Base-by-base conservation (phyloP, 30 jellyfish, hydroid and myxozoan species). In the Nemopilema nomurai region DNA sequence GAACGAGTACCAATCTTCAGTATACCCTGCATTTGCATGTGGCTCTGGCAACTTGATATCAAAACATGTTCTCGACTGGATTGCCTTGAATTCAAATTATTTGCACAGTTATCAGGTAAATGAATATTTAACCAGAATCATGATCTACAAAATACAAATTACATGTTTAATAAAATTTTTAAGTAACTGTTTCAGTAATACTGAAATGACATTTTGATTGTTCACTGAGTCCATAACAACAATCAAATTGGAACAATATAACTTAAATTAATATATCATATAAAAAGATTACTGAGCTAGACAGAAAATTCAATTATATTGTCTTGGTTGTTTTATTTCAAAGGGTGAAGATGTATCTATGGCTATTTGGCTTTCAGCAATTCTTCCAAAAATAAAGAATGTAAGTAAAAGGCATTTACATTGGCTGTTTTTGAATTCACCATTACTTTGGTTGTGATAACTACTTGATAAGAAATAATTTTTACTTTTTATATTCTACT, bases 1-100 rank as follows among this genome's bases (percentile, higher is more conserved):
- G 64, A 49, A 80, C 23, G 88, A 62, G 4, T 89, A 71, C 71
- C 65, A 79, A 21, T 49, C 96, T 22, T 62, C 84, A 18, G 79
- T 96, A 17, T 94, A 94, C 68, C 99, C 99, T 28, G 96, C 97
- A 9, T 94, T 94, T 89, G 97, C 99, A 8, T 94, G 99, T 86
- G 99, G 99, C 21, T 89, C 97, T 28, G 99, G 99, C 0, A 84
- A 89, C 76, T 21, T 94, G 1, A 74, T 94, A 7, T 84, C 99
- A 67, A 49, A 62, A 31, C 49, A 85, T 49, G 27, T 89, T 27
- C 90, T 94, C 4, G 84, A 78, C 24, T 94, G 97, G 99, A 89
- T 94, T 25, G 82, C 96, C 27, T 8, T 25, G 62, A 94, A 94
- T 62, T 32, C 80, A 23, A 85, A 62, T 7, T 24, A 49, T 51